phyloP scores from a whole-genome alignment of 2,888 invertebrate genomes.

The Dryococelus australis region DNA sequence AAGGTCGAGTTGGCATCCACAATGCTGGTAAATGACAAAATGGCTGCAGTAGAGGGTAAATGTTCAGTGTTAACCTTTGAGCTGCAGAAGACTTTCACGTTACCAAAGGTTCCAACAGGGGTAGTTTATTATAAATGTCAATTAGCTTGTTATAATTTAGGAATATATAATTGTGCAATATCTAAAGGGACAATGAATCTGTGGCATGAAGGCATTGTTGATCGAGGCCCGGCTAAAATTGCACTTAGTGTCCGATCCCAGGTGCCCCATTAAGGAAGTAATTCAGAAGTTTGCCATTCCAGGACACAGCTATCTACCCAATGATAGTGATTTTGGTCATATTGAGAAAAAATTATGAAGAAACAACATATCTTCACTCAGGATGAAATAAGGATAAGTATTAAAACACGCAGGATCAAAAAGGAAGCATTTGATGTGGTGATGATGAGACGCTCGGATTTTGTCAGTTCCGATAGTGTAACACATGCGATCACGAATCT shows the following conservation, averaged over 20 bases:
- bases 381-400: neutral
- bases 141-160: conserved; percentile 12
- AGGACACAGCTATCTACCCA: too few relatives aligned
- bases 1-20: too few relatives aligned
- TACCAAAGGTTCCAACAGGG: conserved; percentile 25
- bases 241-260: conserved; percentile 20
- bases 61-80: conserved; percentile 20
- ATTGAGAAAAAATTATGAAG: neutral
- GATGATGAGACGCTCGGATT: neutral
- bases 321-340: neutral
- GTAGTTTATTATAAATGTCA: conserved; percentile 23
- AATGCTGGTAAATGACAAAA: neutral
- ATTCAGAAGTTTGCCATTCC: neutral
- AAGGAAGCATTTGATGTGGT: neutral
- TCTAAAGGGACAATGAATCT: conserved; percentile 22
- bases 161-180: conserved; percentile 13
- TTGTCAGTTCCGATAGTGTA: too few relatives aligned
- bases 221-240: conserved; percentile 23
- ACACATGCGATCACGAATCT: too few relatives aligned
- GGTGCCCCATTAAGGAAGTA: neutral
- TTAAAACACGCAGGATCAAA: neutral
- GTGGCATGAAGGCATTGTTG: neutral
- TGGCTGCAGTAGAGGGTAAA: conserved; percentile 22
- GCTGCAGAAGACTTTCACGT: conserved; percentile 12
- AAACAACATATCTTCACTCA: neutral